Percentiles rank a stretch among this genome's conserved stretches.
phyloP scores from a whole-genome alignment of 2,113 vertebrate genomes.

The Lutjanus erythropterus region DNA sequence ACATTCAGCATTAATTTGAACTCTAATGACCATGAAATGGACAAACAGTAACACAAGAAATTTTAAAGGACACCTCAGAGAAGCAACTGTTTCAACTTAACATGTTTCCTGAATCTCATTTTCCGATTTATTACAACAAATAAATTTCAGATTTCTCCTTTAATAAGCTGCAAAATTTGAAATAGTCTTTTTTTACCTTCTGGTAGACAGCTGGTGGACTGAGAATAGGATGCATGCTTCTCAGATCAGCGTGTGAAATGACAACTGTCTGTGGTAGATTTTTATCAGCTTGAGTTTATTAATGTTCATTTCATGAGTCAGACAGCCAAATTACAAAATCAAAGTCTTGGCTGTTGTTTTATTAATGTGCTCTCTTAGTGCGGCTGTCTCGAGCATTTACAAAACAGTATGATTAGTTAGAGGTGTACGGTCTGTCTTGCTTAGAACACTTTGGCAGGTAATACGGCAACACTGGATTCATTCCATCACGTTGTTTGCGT shows the following conservation, averaged over 20 bases:
- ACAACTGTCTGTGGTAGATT: neutral
- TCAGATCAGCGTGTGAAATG: neutral
- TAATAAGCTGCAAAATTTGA: neutral
- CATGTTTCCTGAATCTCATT: too few species aligned
- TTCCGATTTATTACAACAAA: too few species aligned
- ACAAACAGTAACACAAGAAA: too few species aligned
- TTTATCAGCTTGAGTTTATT: slow-evolving; percentile 11
- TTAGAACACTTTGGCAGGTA: slow-evolving; percentile 2
- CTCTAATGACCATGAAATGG: too few species aligned
- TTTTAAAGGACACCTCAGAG: too few species aligned
- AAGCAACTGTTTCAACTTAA: too few species aligned
- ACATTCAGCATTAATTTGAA: too few species aligned
- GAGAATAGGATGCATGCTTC: neutral
- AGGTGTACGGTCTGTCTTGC: neutral
- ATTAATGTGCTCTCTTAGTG: neutral
- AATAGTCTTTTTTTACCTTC: neutral
- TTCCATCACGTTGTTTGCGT: neutral
- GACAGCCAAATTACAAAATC: neutral
- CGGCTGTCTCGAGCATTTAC: neutral
- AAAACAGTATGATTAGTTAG: neutral
- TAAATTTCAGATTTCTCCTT: too few species aligned
- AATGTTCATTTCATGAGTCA: neutral
- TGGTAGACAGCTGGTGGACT: slow-evolving; percentile 9
- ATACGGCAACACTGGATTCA: neutral
- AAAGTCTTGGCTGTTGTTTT: slow-evolving; percentile 7